phyloP scores from a whole-genome alignment of 2,888 invertebrate species.

The Mythimna vitellina region DNA sequence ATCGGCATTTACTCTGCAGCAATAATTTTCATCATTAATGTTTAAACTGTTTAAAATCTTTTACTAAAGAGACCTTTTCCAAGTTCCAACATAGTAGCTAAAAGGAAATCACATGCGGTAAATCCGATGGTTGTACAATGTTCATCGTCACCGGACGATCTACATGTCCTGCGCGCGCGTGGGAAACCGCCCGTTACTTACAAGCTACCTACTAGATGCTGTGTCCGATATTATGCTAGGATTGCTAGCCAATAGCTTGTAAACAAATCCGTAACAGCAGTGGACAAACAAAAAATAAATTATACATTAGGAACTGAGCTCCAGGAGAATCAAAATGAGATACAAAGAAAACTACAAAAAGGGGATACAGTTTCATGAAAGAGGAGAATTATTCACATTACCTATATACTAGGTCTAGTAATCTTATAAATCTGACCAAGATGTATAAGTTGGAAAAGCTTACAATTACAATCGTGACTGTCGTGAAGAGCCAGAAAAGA shows the following conservation, averaged over 20 bases:
- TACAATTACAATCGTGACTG: neutral
- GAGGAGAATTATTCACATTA: too few relatives aligned
- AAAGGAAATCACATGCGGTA: conserved; percentile 59
- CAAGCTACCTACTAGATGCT: conserved; percentile 55
- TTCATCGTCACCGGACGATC: conserved; percentile 70
- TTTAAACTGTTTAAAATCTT: neutral
- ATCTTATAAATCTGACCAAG: too few relatives aligned
- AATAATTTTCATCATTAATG: neutral
- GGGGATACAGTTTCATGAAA: too few relatives aligned
- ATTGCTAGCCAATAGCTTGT: conserved; percentile 35
- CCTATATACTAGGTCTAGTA: too few relatives aligned
- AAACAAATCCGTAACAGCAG: conserved; percentile 30
- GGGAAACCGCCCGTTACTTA: conserved; percentile 74
- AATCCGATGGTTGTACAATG: conserved; percentile 46
- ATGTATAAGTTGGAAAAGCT: neutral
- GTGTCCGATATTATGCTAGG: conserved; percentile 38
- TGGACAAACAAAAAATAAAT: conserved; percentile 3
- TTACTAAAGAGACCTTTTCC: conserved; percentile 7
- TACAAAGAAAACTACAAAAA: neutral
- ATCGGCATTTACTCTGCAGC: neutral
- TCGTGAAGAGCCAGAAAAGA: neutral
- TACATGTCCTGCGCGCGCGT: conserved; percentile 74
- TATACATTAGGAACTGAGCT: neutral
- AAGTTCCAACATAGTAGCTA: conserved; percentile 29
- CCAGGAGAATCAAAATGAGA: neutral